Base-by-base conservation (phyloP, 2,888 invertebrate species). In the Lasioglossum zephyrum region DNA sequence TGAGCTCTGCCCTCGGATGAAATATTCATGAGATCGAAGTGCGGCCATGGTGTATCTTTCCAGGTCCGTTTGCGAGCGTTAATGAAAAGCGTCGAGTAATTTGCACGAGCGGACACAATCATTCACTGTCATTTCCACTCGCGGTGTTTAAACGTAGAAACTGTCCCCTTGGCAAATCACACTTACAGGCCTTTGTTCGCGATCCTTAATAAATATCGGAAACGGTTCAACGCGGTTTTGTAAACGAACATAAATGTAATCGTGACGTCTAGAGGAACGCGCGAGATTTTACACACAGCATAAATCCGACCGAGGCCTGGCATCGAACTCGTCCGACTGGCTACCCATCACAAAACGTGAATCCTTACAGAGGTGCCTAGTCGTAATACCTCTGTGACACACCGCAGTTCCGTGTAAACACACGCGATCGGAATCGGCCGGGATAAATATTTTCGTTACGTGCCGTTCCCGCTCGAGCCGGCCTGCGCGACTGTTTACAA, bases 361-460 rank as follows among this genome's bases (percentile, higher is more conserved):
- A 39, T 36, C 39, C 4, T 39, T 4, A 39, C 39, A 5, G 4
- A 39, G 39, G 39, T 39, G 39, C 39, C 39, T 39, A 39, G 39
- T 39, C 39, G 39, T 39, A 39, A 39, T 39, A 5, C 39, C 8
- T 41, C 41, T 41, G 8, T 41, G 6, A 41, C 8, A 41, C 8
- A 8, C 41, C 41, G 41, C 8, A 0, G 41, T 73, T 69, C 73
- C 41, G 69, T 44, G 76, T 76, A 85, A 84, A 79, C 80, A 85
- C 73, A 36, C 73, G 26, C 36, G 36, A 41, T 22, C 70, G 16
- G 44, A 49, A 74, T 60, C 26, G 18, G 22, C 3, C 69, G 22
- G 2, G 49, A 73, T 80, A 84, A 80, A 84, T 84, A 85, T 85
- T 85, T 80, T 79, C 79, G 36, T 85, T 84, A 79, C 76, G 47